Percentiles rank a stretch among this genome's conserved stretches.
These are phyloP conservation scores for Leontocebus nigricollis DNA, from an alignment of 2,797 vertebrate genomes.

Conservation along the genomic window DNA sequence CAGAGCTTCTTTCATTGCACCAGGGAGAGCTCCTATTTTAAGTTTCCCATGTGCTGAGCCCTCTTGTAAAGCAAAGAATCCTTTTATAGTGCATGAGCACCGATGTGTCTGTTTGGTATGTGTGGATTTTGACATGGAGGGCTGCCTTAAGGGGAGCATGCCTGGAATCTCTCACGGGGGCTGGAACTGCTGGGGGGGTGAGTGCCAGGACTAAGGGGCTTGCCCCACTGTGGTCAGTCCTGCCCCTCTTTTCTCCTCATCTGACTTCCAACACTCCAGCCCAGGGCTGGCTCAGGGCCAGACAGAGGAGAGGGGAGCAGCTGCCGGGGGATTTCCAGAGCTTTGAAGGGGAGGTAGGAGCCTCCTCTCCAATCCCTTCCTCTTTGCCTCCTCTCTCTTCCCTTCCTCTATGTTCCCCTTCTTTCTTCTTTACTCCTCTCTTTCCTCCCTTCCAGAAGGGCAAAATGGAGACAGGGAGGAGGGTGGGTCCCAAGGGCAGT, in stretches of 20 bases:
- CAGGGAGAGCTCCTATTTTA: slow-evolving; percentile 72
- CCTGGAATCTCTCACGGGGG: slow-evolving; percentile 63
- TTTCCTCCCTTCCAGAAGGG: not conserved
- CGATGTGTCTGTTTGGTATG: slow-evolving; percentile 66
- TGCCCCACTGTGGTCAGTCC: not conserved
- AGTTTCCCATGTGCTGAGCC: slow-evolving; percentile 67
- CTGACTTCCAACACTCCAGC: not conserved
- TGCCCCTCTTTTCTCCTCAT: not conserved
- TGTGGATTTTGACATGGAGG: slow-evolving; percentile 64
- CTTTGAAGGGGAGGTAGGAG: not conserved
- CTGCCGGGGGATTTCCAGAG: slow-evolving; percentile 64
- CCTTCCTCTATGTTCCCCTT: not conserved
- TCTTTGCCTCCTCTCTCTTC: not conserved
- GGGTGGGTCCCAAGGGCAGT: not conserved
- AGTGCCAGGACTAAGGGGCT: not conserved
- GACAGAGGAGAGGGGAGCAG: slow-evolving; percentile 55
- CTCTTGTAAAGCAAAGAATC: slow-evolving; percentile 66
- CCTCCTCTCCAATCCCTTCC: not conserved
- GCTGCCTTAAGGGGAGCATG: slow-evolving; percentile 66
- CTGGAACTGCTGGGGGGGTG: slow-evolving; percentile 20
- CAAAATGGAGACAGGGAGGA: not conserved
- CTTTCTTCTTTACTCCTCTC: not conserved
- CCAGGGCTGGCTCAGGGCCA: slow-evolving; percentile 47
- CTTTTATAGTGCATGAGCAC: slow-evolving; percentile 70
- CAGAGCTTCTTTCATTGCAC: slow-evolving; percentile 22